Evolutionary conservation across 2,888 invertebrate genomes (phyloP), one percentile per base, ranked within the genome.

Genomic region (Eustalomyia histrio): DNA sequence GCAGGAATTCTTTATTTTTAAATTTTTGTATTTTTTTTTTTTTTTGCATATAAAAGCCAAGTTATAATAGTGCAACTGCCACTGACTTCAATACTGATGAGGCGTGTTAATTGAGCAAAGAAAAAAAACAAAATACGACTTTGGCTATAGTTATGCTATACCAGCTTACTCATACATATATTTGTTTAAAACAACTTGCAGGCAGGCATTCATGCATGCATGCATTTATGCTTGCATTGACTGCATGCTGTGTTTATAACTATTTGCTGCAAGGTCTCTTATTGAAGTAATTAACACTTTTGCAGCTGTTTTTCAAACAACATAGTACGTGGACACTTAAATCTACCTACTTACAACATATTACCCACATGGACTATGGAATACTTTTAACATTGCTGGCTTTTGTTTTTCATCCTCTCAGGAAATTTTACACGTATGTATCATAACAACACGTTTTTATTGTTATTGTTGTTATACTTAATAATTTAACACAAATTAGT

Each of bases 251-350:
- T 24, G 65, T 60, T 72, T 79, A 73, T 61, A 68, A 55, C 50
- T 14, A 73, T 73, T 79, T 79, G 76, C 67, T 73, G 72, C 60
- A 73, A 72, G 76, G 55, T 71, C 53, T 80, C 55, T 71, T 68
- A 78, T 80, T 83, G 78, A 78, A 80, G 80, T 83, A 83, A 83
- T 83, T 83, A 80, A 76, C 79, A 83, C 81, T 83, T 79, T 83
- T 83, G 83, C 83, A 79, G 83, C 73, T 74, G 81, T 53, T 67
- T 57, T 60, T 29, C 43, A 29, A 29, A 29, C 29, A 29, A 29
- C 29, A 29, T 29, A 29, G 39, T 18, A 24, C 33, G 58, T 24
- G 72, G 33, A 72, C 18, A 72, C 58, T 78, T 72, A 65, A 72
- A 65, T 43, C 63, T 63, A 57, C 63, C 55, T 50, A 65, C 39